These are phyloP conservation scores for Cyphomyrus discorhynchus DNA, from an alignment of 2,113 vertebrate genomes.

Conservation along the genomic window DNA sequence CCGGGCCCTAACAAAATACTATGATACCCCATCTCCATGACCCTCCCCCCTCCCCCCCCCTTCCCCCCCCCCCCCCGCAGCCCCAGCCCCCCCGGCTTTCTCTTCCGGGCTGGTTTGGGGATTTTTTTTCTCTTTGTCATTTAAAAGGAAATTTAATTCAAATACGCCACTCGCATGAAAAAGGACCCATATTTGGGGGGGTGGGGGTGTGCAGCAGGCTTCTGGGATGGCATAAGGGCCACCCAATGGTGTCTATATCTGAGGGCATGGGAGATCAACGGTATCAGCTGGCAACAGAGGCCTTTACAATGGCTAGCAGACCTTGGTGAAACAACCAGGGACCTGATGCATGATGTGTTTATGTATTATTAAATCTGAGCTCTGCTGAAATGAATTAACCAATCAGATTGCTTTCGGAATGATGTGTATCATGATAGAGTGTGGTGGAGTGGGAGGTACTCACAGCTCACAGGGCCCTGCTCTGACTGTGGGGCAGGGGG, in stretches of 20 bases:
- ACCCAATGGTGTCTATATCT: not conserved
- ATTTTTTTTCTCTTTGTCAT: constrained; percentile 60
- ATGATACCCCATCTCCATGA: constrained; percentile 9
- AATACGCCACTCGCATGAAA: constrained; percentile 23
- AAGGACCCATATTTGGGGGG: not conserved
- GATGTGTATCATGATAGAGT: not conserved
- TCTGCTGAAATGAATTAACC: not conserved
- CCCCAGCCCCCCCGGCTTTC: constrained; percentile 6
- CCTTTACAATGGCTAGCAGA: not conserved
- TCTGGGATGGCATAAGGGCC: not conserved
- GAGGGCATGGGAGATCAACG: not conserved
- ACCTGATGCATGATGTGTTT: not conserved
- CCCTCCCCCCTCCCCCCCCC: not conserved
- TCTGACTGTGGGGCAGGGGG: not conserved
- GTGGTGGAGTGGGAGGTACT: not conserved
- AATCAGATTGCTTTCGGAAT: not conserved
- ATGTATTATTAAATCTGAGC: not conserved
- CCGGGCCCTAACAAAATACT: not conserved
- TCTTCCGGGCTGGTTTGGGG: constrained; percentile 41
- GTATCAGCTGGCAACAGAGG: not conserved
- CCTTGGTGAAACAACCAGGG: not conserved
- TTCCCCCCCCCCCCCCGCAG: constrained; percentile 7
- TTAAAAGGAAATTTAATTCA: constrained; percentile 53
- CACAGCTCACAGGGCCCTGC: not conserved
- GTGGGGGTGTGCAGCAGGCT: not conserved